A percentile compares a stretch with the other conserved stretches of the same genome.
These are phyloP conservation scores for Thelohanellus kitauei DNA, from an alignment of 30 jellyfish, hydroid and myxozoan genomes.

Conservation along the genomic window DNA sequence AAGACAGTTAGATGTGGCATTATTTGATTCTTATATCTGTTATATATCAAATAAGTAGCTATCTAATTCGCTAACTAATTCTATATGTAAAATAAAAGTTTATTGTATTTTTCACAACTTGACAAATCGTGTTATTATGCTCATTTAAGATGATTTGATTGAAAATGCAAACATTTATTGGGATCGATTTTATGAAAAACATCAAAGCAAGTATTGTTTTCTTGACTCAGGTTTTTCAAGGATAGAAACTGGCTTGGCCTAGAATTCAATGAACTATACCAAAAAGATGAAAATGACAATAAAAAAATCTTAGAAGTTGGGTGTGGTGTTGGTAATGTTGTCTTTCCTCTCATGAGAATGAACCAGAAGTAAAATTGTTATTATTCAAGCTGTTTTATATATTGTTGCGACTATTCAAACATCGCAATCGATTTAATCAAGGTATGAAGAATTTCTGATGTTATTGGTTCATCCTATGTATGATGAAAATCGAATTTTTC, in stretches of 20 bases:
- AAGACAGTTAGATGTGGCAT: too few species aligned
- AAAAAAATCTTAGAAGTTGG: conserved; percentile 44
- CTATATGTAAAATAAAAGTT: too few species aligned
- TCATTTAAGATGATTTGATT: too few species aligned
- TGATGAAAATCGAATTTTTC: conserved; percentile 20
- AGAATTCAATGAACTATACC: conserved; percentile 43
- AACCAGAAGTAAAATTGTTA: conserved; percentile 8
- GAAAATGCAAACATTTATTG: too few species aligned
- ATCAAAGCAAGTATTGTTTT: conserved; percentile 61
- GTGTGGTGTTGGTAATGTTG: conserved; percentile 88
- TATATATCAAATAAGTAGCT: too few species aligned
- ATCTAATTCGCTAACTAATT: too few species aligned
- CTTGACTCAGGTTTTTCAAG: conserved; percentile 48
- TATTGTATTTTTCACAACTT: too few species aligned
- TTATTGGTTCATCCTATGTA: too few species aligned
- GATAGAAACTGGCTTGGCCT: conserved; percentile 79
- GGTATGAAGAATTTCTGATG: too few species aligned
- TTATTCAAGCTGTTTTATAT: too few species aligned
- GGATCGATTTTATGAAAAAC: conserved; percentile 71
- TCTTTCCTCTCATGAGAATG: conserved; percentile 59
- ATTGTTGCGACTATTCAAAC: conserved; percentile 79
- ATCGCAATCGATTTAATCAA: conserved; percentile 54
- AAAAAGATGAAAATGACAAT: conserved; percentile 4
- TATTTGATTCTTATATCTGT: too few species aligned
- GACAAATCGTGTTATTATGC: too few species aligned